Percentiles rank a stretch among this genome's conserved stretches.
Evolutionary conservation across 2,113 vertebrate species (phyloP).

Genomic region (Xenopus tropicalis): UCB_Xtro_10.0 CM004443.2:102135001-102135500

Average conservation of each 20-base stretch:
- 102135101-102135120: too few species aligned
- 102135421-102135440: conserved; percentile 84
- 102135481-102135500: conserved; percentile 88
- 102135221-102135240: too few species aligned
- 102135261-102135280: background rate
- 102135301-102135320: conserved; percentile 96
- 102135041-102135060: background rate
- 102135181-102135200: too few species aligned
- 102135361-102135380: conserved; percentile 86
- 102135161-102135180: background rate
- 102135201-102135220: too few species aligned
- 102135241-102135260: background rate
- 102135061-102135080: too few species aligned
- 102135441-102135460: conserved; percentile 84
- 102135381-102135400: conserved; percentile 88
- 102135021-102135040: background rate
- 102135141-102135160: background rate
- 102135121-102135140: conserved; percentile 7
- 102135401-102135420: conserved; percentile 93
- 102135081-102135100: too few species aligned
- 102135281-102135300: conserved; percentile 75
- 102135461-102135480: conserved; percentile 89
- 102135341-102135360: conserved; percentile 86
- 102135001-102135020: background rate
- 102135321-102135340: conserved; percentile 83